Evolutionary conservation across 2,888 invertebrate genomes (phyloP), one percentile per base, ranked within the genome.

Genomic region (Sericinus montela): DNA sequence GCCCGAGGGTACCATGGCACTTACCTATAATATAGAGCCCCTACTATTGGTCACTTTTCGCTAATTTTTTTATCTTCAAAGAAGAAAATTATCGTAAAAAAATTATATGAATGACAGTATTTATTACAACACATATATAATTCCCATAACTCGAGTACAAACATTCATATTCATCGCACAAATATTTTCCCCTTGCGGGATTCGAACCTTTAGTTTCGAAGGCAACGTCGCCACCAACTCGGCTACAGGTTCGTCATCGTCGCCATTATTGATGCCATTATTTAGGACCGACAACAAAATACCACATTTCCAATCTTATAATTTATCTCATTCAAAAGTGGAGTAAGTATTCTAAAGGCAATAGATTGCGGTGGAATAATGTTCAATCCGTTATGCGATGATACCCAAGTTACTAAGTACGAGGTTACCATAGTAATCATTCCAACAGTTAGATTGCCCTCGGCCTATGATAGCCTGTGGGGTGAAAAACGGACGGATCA

Each of bases 391-490:
- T 83, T 83, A 80, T 55, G 38, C 54, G 65, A 66, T 81, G 79
- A 83, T 83, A 76, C 80, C 68, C 70, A 65, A 58, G 59, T 59
- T 77, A 76, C 79, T 77, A 71, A 72, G 69, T 72, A 66, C 66
- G 64, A 72, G 72, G 72, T 67, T 69, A 62, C 62, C 56, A 62
- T 63, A 66, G 68, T 69, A 75, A 77, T 75, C 67, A 62, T 45
- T 51, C 53, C 56, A 69, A 81, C 84, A 77, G 83, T 82, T 82
- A 81, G 63, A 65, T 67, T 66, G 69, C 74, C 69, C 73, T 68
- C 63, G 61, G 69, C 57, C 60, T 58, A 48, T 48, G 43, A 43
- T 44, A 16, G 38, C 13, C 16, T 48, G 34, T 32, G 44, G 39
- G n/a, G 19, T 14, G 48, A 44, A 39, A 45, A 44, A 48, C 48